These are phyloP conservation scores for Ectropis grisescens DNA, from an alignment of 1,140 invertebrate species.

Conservation along the genomic window DNA sequence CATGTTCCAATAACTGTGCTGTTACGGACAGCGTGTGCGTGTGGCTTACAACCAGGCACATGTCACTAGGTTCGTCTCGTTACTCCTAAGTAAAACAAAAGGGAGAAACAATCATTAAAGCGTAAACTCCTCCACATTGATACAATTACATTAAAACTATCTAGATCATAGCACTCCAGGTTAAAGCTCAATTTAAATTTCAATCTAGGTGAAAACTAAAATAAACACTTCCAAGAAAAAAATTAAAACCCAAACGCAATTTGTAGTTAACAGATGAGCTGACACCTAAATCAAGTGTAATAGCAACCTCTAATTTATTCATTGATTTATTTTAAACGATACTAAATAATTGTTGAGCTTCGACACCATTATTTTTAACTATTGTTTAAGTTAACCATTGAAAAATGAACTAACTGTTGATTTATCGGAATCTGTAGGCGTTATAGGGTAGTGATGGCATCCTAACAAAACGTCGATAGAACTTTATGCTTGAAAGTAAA, in stretches of 20 bases:
- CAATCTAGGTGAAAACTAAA: too few species aligned
- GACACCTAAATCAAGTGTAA: slow-evolving; percentile 56
- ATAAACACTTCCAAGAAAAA: slow-evolving; percentile 7
- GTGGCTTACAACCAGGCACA: too few species aligned
- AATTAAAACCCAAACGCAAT: slow-evolving; percentile 28
- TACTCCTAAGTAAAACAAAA: too few species aligned
- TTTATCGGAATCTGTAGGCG: slow-evolving; percentile 43
- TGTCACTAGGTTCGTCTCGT: too few species aligned
- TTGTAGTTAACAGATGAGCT: slow-evolving; percentile 47
- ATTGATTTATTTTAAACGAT: slow-evolving; percentile 59
- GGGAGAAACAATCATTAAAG: neutral
- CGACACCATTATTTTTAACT: slow-evolving; percentile 48
- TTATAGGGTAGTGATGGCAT: too few species aligned
- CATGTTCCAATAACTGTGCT: too few species aligned
- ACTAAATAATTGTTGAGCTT: slow-evolving; percentile 59
- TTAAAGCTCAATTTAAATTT: too few species aligned
- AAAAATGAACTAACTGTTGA: slow-evolving; percentile 43
- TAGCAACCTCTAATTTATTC: slow-evolving; percentile 52
- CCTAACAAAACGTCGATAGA: too few species aligned
- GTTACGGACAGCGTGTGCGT: neutral
- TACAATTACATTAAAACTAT: slow-evolving; percentile 2
- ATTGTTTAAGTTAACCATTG: slow-evolving; percentile 50
- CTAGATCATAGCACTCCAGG: too few species aligned
- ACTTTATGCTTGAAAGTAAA: too few species aligned
- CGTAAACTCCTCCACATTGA: neutral